These are phyloP conservation scores for Helobdella robusta DNA, from an alignment of 2,888 invertebrate species.

Conservation along the genomic window DNA sequence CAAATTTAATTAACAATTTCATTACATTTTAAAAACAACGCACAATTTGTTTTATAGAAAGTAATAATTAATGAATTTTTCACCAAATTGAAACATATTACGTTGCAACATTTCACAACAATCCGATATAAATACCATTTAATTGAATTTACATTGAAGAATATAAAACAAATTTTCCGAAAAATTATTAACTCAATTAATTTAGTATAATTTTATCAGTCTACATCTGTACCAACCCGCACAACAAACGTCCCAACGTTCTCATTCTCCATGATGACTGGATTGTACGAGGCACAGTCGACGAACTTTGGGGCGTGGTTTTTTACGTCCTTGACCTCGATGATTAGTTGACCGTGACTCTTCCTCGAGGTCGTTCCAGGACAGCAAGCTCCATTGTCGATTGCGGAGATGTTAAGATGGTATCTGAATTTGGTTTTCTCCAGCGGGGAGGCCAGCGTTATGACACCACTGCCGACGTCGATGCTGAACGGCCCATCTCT, in stretches of 20 bases:
- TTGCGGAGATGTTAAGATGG: slow-evolving; percentile 87
- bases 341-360: slow-evolving; percentile 85
- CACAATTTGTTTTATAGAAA: no score
- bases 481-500: slow-evolving; percentile 42
- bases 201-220: no score
- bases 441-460: slow-evolving; percentile 39
- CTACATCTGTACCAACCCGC: slow-evolving; percentile 24
- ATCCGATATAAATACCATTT: no score
- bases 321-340: slow-evolving; percentile 91
- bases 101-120: no score
- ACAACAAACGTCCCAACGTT: slow-evolving; percentile 35
- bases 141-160: no score
- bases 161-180: no score
- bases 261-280: slow-evolving; percentile 51
- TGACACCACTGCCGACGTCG: slow-evolving; percentile 45
- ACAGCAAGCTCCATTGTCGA: slow-evolving; percentile 95
- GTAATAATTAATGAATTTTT: no score
- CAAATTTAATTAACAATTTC: no score
- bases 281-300: slow-evolving; percentile 81
- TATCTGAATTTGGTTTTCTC: slow-evolving; percentile 56
- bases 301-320: slow-evolving; percentile 87
- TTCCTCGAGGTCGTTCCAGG: slow-evolving; percentile 81
- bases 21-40: no score
- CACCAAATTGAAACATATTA: no score
- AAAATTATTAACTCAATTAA: no score